Base-by-base conservation (phyloP, 2,797 vertebrate species). In the Chelmon rostratus region DNA sequence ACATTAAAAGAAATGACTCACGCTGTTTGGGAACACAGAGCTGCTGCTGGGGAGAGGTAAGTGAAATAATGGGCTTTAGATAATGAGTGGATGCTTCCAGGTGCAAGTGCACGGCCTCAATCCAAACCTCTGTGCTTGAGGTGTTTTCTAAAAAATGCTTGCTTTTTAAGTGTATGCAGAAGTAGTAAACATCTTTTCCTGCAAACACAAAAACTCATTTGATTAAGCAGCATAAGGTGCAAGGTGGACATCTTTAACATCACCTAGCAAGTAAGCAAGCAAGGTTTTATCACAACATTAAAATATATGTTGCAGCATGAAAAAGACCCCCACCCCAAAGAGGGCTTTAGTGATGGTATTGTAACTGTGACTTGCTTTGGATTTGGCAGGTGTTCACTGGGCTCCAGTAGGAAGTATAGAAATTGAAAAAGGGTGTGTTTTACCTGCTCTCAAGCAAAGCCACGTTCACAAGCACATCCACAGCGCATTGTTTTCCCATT, bases 41-140 rank as follows among this genome's bases (percentile, higher is more conserved):
- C 9, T 61, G 57, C 9, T 57, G 57, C 50, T 23, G 37, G 33
- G 12, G 7, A 52, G 18, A 68, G 23, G 37, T 21, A 16, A 38
- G 40, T 56, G 11, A 62, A 68, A 65, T 49, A 50, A 63, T 47
- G 13, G 31, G 6, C 3, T 25, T 75, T 37, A 47, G 35, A 7
- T 73, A 61, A 56, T 53, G 28, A 66, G 18, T 8, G 15, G 46
- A 52, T 42, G 12, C 53, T 46, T 47, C 38, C 52, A 28, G 18
- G 8, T 63, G 46, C 15, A 37, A 66, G 53, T 38, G 21, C 7
- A 5, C 28, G 37, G 25, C 8, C 64, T 19, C 40, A 35, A 53
- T 49, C 59, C 66, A 61, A 35, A 10, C 25, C 4, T 23, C 33
- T 44, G n/a, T 65, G 44, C 53, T 68, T 58, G 23, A 74, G 69